Evolutionary conservation across 2,113 vertebrate species (phyloP), one percentile per base, ranked within the genome.

Genomic region (Desmodus rotundus): DNA sequence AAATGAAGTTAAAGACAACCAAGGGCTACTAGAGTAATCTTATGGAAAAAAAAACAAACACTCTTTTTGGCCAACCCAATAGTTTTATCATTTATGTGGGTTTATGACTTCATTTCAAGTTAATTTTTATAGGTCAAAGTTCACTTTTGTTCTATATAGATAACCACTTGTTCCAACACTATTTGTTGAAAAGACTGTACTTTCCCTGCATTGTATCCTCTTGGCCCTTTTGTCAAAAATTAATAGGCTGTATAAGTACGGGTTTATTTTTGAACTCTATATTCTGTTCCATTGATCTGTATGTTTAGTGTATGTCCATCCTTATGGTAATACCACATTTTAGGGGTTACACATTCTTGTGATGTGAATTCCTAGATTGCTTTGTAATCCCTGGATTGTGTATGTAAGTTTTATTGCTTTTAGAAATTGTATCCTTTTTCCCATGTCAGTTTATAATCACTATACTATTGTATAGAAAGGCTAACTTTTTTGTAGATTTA

Each of bases 81-180:
- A 85, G 19, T 96, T 96, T 84, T 83, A 68, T 80, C 76, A 91
- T 73, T 82, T 72, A 36, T 41, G n/a, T 81, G 70, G n/a, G 7
- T 43, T 22, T 93, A 17, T 70, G 63, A 36, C 19, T 94, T 96
- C 58, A 28, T 93, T 85, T 80, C 7, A n/a, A n/a, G 52, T 87
- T 92, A 70, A 70, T 56, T 94, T 92, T 89, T 87, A 33, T 83
- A 33, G 26, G 2, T 90, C 47, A 56, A 85, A n/a, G 1, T 92
- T 96, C 45, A 58, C n/a, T 77, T 92, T 96, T 95, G 93, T 89
- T 52, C 54, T n/a, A 16, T 54, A 47, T 61, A 87, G 82, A 77
- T 58, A 74, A 36, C 19, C 33, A 80, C 12, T 65, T 77, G 26
- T 90, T 92, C 31, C 28, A 90, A 43, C 5, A 83, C 22, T 28